Base-by-base conservation (phyloP, 2,113 vertebrate species). In the Orthonyx spaldingii region DNA sequence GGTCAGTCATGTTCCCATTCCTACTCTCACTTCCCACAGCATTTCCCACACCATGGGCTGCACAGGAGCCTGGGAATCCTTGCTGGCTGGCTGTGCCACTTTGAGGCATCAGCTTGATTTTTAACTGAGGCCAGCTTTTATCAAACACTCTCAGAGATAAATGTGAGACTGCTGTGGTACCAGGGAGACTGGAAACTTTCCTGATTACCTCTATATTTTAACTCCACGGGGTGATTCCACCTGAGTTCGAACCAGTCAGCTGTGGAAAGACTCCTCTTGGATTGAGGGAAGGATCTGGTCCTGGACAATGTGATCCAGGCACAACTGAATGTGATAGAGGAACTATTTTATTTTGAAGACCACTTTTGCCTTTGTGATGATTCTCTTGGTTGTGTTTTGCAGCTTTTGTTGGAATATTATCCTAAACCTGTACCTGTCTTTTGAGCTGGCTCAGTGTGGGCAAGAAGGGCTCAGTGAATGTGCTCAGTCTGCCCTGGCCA, bases 171-270 rank as follows among this genome's bases (percentile, higher is more conserved):
- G 63, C 20, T 72, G 6, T 75, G 79, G 22, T 69, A 47, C 41
- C 59, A 20, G 7, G 14, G 53, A 49, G 37, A 44, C 44, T 72
- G 59, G 70, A 56, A 92, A 23, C 41, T 19, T 86, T 71, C 9
- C 23, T 70, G 56, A 49, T 90, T 64, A 42, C 33, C 27, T 80
- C 57, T 79, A 0, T 42, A 3, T 90, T 83, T 90, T 71, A 68
- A n/a, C 66, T 88, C 49, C 13, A 1, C 7, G 89, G 49, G 64
- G 18, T 64, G 23, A 76, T 69, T 88, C 44, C 49, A 35, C 14
- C 77, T 37, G 21, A 42, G n/a, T 42, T 81, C 0, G 0, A 81
- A 18, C 6, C 42, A 6, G 14, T 33, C 11, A 2, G 59, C 70
- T 79, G 8, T 88, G 61, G 52, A 71, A 60, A 60, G 23, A 14